A percentile compares a stretch with the other conserved stretches of the same genome.
Evolutionary conservation across 2,888 invertebrate species (phyloP).

Genomic region (Drosophila acutilabella): DNA sequence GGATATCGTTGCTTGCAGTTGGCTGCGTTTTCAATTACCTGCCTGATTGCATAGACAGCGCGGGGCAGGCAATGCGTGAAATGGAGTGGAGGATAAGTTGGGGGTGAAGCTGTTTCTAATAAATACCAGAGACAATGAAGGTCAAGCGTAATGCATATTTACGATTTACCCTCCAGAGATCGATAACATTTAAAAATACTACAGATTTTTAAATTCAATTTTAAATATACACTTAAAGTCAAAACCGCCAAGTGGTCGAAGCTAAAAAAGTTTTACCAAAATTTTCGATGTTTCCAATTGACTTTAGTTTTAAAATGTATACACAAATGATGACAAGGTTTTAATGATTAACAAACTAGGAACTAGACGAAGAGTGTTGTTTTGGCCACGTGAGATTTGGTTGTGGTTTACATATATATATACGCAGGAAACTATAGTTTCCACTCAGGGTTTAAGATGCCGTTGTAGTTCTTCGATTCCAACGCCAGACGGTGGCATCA

Average conservation of each 20-base stretch:
- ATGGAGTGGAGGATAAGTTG: not conserved
- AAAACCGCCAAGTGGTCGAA: not conserved
- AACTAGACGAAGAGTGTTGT: constrained; percentile 57
- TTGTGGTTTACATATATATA: constrained; percentile 42
- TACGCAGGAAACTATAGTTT: not conserved
- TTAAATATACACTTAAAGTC: no score
- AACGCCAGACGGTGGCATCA: constrained; percentile 98
- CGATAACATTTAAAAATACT: no score
- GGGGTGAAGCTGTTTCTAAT: not conserved
- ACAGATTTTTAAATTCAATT: no score
- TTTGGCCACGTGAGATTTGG: constrained; percentile 78
- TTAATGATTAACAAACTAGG: constrained; percentile 44
- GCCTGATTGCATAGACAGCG: constrained; percentile 35
- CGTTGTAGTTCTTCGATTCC: constrained; percentile 88
- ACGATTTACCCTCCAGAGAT: no score
- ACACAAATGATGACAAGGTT: not conserved
- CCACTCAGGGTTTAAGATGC: constrained; percentile 30
- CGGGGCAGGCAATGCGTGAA: not conserved
- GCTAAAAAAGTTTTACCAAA: not conserved
- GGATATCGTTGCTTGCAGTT: constrained; percentile 38
- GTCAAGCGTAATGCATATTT: not conserved
- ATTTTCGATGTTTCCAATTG: not conserved
- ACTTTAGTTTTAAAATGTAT: not conserved
- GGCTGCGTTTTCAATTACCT: constrained; percentile 59
- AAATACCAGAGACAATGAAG: constrained; percentile 15